Base-by-base conservation (phyloP, 2,888 invertebrate species). In the Epinotia demarniana region DNA sequence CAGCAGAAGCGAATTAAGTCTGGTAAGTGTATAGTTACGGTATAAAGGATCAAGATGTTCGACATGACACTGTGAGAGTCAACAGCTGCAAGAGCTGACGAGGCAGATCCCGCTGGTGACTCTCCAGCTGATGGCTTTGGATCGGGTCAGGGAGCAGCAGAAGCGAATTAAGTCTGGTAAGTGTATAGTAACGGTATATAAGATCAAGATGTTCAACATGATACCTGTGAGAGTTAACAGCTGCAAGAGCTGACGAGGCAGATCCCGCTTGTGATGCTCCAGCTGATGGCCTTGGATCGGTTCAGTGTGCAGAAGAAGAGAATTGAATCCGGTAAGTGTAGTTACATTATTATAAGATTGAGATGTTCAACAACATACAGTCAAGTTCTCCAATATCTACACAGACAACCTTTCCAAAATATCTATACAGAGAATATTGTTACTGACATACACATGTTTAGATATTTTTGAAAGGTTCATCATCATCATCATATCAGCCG, bases 251-350 rank as follows among this genome's bases (percentile, higher is more conserved):
- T 95, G 78, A 98, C 98, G 0, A 94, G 95, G 71, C 82, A 96
- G 19, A 96, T 98, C 76, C 98, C 98, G 0, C 80, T 97, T 0
- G 92, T 92, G 11, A 93, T 94, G 3, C 89, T 98, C 39, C 95
- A 96, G 81, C 86, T 95, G 53, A 94, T 93, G 80, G 97, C 98
- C 0, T 91, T 96, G 76, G 92, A 95, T 72, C 95, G 95, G 72
- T 90, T 97, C 72, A 87, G 96, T 73, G 89, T 90, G 8, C 91
- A 96, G 49, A 97, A 97, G 86, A 94, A 93, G 85, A 90, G 92
- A 78, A 92, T 95, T 6, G 95, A 95, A 79, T 86, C 90, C 81
- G 95, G 95, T 95, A 80, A 67, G 76, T 23, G 18, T n/a, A 11
- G 27, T n/a, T 96, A 78, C 89, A 92, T 68, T 98, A 39, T 39